Conservation (phyloP, 2,888 invertebrate species). For the Mimas tiliae region DNA sequence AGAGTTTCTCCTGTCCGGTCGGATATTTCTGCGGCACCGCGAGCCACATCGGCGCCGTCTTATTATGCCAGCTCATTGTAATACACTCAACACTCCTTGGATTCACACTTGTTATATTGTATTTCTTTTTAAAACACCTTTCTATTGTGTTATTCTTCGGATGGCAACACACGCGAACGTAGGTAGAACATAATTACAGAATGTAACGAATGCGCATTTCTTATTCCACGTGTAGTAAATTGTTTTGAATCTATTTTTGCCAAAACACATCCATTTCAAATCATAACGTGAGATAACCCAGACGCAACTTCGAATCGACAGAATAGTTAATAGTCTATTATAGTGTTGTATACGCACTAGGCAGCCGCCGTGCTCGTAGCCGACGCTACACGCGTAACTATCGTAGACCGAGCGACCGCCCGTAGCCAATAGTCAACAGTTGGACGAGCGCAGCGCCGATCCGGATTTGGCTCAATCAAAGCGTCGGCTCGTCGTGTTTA, state of each 20-base stretch:
- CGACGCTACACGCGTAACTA: conserved; percentile 29
- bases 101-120: conserved; percentile 9
- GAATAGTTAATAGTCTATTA: conserved; percentile 21
- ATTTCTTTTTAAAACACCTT: conserved; percentile 21
- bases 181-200: neutral
- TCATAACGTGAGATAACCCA: conserved; percentile 28
- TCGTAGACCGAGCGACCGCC: conserved; percentile 33
- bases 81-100: conserved; percentile 23
- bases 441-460: conserved; percentile 45
- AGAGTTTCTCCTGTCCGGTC: conserved; percentile 33
- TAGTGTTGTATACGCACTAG: conserved; percentile 9
- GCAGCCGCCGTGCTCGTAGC: conserved; percentile 31
- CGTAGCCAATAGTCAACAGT: conserved; percentile 41
- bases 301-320: conserved; percentile 25
- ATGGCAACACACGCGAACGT: neutral
- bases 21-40: conserved; percentile 36
- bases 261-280: conserved; percentile 23
- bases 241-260: conserved; percentile 19
- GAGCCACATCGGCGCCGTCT: conserved; percentile 51
- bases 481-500: conserved; percentile 56
- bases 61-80: conserved; percentile 63
- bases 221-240: conserved; percentile 16
- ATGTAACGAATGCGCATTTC: conserved; percentile 2
- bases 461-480: conserved; percentile 59
- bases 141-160: neutral